These are phyloP conservation scores for Gastrophysa polygoni DNA, from an alignment of 2,888 invertebrate species.

Conservation along the genomic window DNA sequence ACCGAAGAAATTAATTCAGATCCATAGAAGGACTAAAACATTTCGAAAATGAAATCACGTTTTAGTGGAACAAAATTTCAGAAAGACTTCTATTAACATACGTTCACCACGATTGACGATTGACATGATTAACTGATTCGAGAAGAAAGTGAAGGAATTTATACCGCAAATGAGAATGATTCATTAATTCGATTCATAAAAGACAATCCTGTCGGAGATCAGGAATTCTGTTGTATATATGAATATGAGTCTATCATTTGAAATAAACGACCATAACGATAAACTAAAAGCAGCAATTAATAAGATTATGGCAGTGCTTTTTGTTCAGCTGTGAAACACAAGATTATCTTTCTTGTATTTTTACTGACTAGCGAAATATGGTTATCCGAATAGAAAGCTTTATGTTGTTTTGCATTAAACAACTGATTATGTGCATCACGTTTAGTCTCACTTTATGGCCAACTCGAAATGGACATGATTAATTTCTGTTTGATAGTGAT, in stretches of 20 bases:
- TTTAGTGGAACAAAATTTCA: too few relatives aligned
- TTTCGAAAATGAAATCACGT: too few relatives aligned
- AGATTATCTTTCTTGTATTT: constrained; percentile 32
- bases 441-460: constrained; percentile 49
- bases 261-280: constrained; percentile 18
- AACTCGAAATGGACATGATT: constrained; percentile 50
- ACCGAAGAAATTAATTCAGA: too few relatives aligned
- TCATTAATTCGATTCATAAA: not conserved
- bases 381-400: constrained; percentile 55
- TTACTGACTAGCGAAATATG: constrained; percentile 27
- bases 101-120: too few relatives aligned
- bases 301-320: constrained; percentile 34
- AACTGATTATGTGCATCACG: constrained; percentile 53
- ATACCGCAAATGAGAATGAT: too few relatives aligned
- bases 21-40: too few relatives aligned
- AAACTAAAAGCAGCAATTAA: constrained; percentile 38
- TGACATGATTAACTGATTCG: too few relatives aligned
- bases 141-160: too few relatives aligned
- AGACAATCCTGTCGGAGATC: constrained; percentile 1
- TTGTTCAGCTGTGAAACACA: constrained; percentile 28
- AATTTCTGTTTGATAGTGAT: constrained; percentile 52
- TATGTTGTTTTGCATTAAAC: constrained; percentile 57
- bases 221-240: not conserved
- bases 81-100: too few relatives aligned
- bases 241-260: not conserved